Percentiles rank a stretch among this genome's conserved stretches.
Conservation (phyloP, 2,113 vertebrate genomes). For the Alligator sinensis region DNA sequence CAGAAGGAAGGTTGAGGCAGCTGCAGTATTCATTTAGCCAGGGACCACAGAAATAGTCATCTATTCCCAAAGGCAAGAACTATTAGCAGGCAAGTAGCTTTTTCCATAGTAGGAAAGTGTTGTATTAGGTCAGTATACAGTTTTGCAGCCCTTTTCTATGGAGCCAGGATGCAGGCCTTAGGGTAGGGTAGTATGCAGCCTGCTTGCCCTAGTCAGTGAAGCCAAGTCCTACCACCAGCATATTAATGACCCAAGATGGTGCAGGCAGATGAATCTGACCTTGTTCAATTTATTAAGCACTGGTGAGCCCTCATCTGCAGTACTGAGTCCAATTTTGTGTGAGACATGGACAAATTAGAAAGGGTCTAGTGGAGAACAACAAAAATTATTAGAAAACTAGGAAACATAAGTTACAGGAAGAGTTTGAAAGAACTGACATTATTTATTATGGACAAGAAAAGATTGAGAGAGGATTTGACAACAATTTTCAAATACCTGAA, state of each 20-base stretch:
- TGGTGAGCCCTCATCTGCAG: no score
- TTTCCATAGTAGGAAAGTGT: not conserved
- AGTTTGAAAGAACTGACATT: no score
- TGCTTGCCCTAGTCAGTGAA: not conserved
- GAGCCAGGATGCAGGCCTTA: not conserved
- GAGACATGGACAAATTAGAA: no score
- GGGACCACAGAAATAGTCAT: not conserved
- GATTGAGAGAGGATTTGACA: no score
- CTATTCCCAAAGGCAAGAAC: accelerated
- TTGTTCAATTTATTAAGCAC: no score
- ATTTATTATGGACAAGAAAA: no score
- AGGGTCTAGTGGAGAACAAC: no score
- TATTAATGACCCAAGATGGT: not conserved
- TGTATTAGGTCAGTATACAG: not conserved
- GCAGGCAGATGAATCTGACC: not conserved
- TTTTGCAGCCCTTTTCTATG: not conserved
- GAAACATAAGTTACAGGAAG: no score
- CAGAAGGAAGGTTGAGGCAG: accelerated
- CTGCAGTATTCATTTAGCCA: not conserved
- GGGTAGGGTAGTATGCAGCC: not conserved
- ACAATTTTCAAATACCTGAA: no score
- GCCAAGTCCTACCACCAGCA: not conserved
- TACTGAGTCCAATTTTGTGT: no score
- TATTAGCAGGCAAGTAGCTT: not conserved
- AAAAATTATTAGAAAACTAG: no score